Evolutionary conservation across 2,797 vertebrate species (phyloP).

Genomic region (Mionectes olivaceus): DNA sequence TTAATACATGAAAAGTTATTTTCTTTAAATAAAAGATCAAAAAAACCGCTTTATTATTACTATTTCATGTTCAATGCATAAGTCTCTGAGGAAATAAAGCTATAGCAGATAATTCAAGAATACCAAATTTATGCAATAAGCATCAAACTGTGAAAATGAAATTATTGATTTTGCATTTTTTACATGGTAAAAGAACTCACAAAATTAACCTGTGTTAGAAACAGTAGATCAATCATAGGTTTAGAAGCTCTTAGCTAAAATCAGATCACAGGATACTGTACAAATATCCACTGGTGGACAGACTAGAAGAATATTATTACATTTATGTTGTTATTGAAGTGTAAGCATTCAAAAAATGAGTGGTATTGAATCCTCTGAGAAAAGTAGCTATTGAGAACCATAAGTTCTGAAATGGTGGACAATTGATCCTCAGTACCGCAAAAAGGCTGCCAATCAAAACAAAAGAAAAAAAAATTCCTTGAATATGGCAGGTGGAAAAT

Average conservation of each 20-base stretch:
- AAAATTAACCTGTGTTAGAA: background rate
- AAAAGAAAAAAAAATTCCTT: background rate
- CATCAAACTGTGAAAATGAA: background rate
- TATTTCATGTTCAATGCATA: background rate
- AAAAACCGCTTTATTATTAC: background rate
- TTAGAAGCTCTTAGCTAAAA: background rate
- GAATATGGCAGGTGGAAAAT: background rate
- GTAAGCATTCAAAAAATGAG: background rate
- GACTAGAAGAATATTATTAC: background rate
- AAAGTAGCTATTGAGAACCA: background rate
- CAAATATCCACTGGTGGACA: background rate
- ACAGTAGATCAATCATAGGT: background rate
- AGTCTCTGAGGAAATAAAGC: background rate
- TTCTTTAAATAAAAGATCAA: background rate
- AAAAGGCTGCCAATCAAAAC: background rate
- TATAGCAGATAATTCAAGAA: background rate
- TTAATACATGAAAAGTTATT: background rate
- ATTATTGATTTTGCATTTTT: background rate
- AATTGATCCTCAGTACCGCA: background rate
- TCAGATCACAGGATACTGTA: background rate
- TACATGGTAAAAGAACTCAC: background rate
- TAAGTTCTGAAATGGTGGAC: background rate
- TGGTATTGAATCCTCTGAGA: background rate
- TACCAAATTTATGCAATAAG: background rate
- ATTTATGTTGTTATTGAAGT: background rate